Conservation (phyloP, 2,797 vertebrate species). For the Limosa lapponica region DNA sequence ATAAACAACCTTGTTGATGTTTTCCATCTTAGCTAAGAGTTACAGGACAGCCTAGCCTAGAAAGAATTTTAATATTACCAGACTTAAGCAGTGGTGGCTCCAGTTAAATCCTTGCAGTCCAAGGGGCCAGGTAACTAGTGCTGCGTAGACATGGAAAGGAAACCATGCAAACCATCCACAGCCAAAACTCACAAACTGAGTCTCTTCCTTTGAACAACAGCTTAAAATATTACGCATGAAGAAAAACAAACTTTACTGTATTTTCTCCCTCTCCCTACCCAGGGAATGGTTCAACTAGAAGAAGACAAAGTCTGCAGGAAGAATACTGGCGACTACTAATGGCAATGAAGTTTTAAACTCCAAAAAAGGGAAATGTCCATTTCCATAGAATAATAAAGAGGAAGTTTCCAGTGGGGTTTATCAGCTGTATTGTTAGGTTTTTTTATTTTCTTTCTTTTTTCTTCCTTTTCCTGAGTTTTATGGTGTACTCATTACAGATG, state of each 20-base stretch:
- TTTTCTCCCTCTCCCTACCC: background rate
- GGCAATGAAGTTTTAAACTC: background rate
- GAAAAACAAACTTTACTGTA: background rate
- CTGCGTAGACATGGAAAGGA: background rate
- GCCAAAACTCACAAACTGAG: background rate
- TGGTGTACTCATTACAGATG: background rate
- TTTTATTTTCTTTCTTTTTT: too few relatives aligned
- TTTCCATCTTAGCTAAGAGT: background rate
- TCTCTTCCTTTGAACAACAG: background rate
- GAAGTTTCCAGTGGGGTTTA: background rate
- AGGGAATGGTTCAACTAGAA: background rate
- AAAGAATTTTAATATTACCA: background rate
- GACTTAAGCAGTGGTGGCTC: background rate
- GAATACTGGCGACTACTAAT: background rate
- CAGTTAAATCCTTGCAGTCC: background rate
- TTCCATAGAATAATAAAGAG: background rate
- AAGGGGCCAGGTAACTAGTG: background rate
- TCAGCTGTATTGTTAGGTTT: rapidly evolving
- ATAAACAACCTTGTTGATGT: background rate
- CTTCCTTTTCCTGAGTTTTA: background rate
- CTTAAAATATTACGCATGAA: background rate
- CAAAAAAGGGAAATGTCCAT: background rate
- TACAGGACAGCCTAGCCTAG: background rate
- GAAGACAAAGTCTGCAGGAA: background rate
- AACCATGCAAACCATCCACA: background rate